phyloP scores from a whole-genome alignment of 2,888 invertebrate species.

The Parnassius mnemosyne region DNA sequence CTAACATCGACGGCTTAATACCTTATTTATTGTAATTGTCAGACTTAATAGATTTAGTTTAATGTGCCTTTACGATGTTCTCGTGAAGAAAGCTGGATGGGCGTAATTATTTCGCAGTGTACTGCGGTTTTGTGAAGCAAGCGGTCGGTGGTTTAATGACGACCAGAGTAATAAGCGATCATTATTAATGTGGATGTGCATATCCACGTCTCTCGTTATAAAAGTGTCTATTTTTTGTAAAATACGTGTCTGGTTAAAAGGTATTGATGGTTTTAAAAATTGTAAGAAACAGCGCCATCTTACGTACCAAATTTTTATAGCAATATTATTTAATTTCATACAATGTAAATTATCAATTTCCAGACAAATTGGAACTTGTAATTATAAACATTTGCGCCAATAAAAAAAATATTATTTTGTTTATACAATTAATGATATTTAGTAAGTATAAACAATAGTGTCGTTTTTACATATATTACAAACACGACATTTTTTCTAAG shows the following conservation, averaged over 20 bases:
- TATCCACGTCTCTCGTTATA: slow-evolving; percentile 61
- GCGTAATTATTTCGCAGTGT: slow-evolving; percentile 77
- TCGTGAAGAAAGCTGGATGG: slow-evolving; percentile 70
- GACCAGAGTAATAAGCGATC: slow-evolving; percentile 67
- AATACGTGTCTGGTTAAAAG: slow-evolving; percentile 26
- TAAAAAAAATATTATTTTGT: too few relatives aligned
- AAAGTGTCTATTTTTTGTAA: slow-evolving; percentile 40
- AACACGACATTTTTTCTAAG: too few relatives aligned
- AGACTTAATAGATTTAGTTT: slow-evolving; percentile 69
- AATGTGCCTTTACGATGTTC: slow-evolving; percentile 69
- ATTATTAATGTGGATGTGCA: slow-evolving; percentile 73
- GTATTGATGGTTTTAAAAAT: not conserved
- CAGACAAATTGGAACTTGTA: too few relatives aligned
- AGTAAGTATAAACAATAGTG: too few relatives aligned
- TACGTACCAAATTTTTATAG: too few relatives aligned
- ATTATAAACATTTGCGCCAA: too few relatives aligned
- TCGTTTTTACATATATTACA: too few relatives aligned
- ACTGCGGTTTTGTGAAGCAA: slow-evolving; percentile 71
- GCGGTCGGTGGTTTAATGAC: slow-evolving; percentile 68
- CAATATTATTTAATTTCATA: too few relatives aligned
- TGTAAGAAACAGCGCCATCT: too few relatives aligned
- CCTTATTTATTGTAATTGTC: slow-evolving; percentile 73
- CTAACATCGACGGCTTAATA: slow-evolving; percentile 66
- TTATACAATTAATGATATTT: too few relatives aligned
- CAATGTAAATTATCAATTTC: too few relatives aligned